Conservation (phyloP, 2,888 invertebrate species). For the Eupithecia subfuscata region DNA sequence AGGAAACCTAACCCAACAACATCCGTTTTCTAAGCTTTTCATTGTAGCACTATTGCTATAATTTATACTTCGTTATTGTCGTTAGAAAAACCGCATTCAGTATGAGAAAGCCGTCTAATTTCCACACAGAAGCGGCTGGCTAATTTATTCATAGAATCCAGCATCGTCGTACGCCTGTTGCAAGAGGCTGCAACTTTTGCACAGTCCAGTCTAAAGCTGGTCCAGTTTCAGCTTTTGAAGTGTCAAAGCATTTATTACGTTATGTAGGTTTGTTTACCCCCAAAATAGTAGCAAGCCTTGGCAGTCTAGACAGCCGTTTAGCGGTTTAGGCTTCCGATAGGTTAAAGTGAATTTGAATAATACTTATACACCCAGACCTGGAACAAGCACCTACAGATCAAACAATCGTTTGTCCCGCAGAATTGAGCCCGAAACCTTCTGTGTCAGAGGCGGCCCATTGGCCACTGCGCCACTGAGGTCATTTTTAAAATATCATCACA, state of each 20-base stretch:
- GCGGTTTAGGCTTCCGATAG: too few relatives aligned
- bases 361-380: too few relatives aligned
- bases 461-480: too few relatives aligned
- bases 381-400: too few relatives aligned
- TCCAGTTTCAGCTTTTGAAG: neutral
- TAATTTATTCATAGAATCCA: slow-evolving; percentile 68
- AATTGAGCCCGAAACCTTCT: too few relatives aligned
- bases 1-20: neutral
- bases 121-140: slow-evolving; percentile 49
- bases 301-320: too few relatives aligned
- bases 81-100: slow-evolving; percentile 23
- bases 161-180: slow-evolving; percentile 49
- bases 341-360: too few relatives aligned
- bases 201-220: slow-evolving; percentile 11
- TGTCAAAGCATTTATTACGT: neutral
- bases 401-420: too few relatives aligned
- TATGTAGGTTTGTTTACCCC: too few relatives aligned
- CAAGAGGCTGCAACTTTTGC: slow-evolving; percentile 30
- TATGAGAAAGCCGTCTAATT: slow-evolving; percentile 54
- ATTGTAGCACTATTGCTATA: slow-evolving; percentile 6
- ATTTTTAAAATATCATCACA: too few relatives aligned
- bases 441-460: too few relatives aligned
- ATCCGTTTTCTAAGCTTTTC: neutral
- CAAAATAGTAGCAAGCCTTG: too few relatives aligned
- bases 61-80: slow-evolving; percentile 26